phyloP scores from a whole-genome alignment of 2,888 invertebrate species.

The Napeogenes inachia region DNA sequence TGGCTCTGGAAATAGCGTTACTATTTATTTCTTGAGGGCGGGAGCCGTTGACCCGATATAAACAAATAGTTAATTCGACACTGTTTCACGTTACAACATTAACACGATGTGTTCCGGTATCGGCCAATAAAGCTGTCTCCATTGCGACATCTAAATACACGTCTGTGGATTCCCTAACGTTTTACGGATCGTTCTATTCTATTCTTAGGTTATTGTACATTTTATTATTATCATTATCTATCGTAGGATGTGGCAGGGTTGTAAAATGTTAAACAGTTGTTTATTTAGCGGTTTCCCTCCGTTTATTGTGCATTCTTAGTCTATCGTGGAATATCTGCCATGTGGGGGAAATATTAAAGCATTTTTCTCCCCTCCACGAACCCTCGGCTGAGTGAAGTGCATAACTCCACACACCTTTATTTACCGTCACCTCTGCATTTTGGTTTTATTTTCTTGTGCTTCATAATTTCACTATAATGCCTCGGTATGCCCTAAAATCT shows the following conservation, averaged over 20 bases:
- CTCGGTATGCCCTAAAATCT: conserved; percentile 63
- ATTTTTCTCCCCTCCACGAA: conserved; percentile 41
- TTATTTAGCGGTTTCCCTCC: conserved; percentile 62
- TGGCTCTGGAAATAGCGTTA: neutral
- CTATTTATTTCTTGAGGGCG: conserved; percentile 3
- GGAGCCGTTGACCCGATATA: conserved; percentile 19
- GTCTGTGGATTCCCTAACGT: conserved; percentile 44
- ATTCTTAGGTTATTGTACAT: conserved; percentile 50
- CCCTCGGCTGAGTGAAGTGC: conserved; percentile 49
- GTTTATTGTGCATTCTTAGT: conserved; percentile 27
- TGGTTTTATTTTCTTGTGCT: conserved; percentile 67
- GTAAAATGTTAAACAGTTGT: conserved; percentile 58
- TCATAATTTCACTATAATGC: conserved; percentile 67
- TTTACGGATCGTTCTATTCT: conserved; percentile 46
- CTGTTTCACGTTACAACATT: conserved; percentile 34
- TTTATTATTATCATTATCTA: conserved; percentile 56
- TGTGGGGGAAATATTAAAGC: conserved; percentile 46
- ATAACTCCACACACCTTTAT: conserved; percentile 55
- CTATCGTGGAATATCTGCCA: conserved; percentile 27
- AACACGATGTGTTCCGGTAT: conserved; percentile 50
- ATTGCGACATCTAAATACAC: conserved; percentile 53
- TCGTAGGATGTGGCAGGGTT: conserved; percentile 61
- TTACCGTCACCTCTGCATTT: conserved; percentile 63
- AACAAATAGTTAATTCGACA: conserved; percentile 27
- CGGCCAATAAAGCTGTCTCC: conserved; percentile 58